Evolutionary conservation across 2,113 vertebrate genomes (phyloP), one percentile per base, ranked within the genome.

Genomic region (Macaca nemestrina): DNA sequence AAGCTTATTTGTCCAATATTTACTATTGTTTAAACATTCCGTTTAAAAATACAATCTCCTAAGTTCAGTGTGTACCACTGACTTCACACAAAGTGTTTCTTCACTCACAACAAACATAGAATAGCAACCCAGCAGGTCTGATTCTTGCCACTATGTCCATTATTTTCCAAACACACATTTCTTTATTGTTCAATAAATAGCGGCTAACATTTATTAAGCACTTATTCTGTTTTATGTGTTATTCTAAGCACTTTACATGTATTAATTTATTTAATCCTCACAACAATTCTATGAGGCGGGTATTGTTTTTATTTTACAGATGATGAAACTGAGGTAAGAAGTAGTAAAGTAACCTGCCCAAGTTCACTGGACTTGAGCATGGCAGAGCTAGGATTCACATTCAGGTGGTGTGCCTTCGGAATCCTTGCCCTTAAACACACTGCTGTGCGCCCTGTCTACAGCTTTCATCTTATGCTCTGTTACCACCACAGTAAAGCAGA

Each of bases 391-490:
- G 67, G 85, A 80, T 40, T 43, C 78, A 70, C 93, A n/a, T 22
- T 40, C 55, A 57, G 40, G 45, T 52, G 59, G 59, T 70, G 48
- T 81, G 76, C 61, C 55, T 93, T 90, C 76, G 82, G 90, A 50
- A 87, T 52, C 3, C 48, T 14, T 0, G 0, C 43, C 83, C 25
- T 84, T 64, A 86, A 61, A 17, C n/a, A 17, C 0, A 1, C 1
- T 17, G 2, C 10, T 18, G 23, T 50, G 25, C 22, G 55, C 22
- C 55, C 22, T 93, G 75, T 76, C 25, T 55, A 4, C 1, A n/a
- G n/a, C 79, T 38, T 92, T 64, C 38, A 18, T n/a, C 67, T 82
- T 52, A 43, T 9, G 43, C 0, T 9, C 35, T 18, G 38, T 73
- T 59, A 17, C 35, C 40, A 67, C 30, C 4, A 35, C 8, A 25